A percentile compares a stretch with the other conserved stretches of the same genome.
Conservation (phyloP, 1,140 invertebrate genomes). For the Lordiphosa mommai region DNA sequence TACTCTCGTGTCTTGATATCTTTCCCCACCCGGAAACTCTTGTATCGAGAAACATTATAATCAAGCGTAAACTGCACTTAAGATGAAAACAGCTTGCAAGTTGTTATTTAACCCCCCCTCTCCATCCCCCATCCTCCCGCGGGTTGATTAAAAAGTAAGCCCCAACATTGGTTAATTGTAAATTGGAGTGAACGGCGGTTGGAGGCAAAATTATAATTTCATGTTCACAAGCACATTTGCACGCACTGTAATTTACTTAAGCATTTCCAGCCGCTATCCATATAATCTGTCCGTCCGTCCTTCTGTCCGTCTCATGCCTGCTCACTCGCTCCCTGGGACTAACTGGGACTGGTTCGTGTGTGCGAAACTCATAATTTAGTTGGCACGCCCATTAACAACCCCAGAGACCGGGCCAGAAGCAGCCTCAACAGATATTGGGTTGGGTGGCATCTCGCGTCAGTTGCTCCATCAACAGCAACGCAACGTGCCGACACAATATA, state of each 20-base stretch:
- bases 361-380: slow-evolving; percentile 78
- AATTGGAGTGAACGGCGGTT: slow-evolving; percentile 46
- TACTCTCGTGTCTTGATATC: background rate
- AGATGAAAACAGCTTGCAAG: slow-evolving; percentile 47
- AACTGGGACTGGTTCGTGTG: slow-evolving; percentile 41
- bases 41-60: slow-evolving; percentile 54
- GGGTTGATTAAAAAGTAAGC: slow-evolving; percentile 59
- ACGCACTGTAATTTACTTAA: slow-evolving; percentile 79
- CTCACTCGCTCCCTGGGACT: slow-evolving; percentile 11
- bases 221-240: slow-evolving; percentile 79
- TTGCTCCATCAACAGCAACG: slow-evolving; percentile 59
- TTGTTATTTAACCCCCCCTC: slow-evolving; percentile 33
- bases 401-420: slow-evolving; percentile 6
- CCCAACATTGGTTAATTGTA: slow-evolving; percentile 58
- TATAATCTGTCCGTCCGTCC: slow-evolving; percentile 35
- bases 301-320: slow-evolving; percentile 6
- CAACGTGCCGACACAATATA: slow-evolving; percentile 72
- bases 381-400: slow-evolving; percentile 73
- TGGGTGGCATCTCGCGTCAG: slow-evolving; percentile 71
- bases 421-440: slow-evolving; percentile 21
- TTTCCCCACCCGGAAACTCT: slow-evolving; percentile 61
- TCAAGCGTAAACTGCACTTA: slow-evolving; percentile 72
- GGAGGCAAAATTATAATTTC: slow-evolving; percentile 69
- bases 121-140: slow-evolving; percentile 1
- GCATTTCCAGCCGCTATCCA: slow-evolving; percentile 58